Evolutionary conservation across 2,113 vertebrate genomes (phyloP).

Genomic region (Saguinus imperator): DNA sequence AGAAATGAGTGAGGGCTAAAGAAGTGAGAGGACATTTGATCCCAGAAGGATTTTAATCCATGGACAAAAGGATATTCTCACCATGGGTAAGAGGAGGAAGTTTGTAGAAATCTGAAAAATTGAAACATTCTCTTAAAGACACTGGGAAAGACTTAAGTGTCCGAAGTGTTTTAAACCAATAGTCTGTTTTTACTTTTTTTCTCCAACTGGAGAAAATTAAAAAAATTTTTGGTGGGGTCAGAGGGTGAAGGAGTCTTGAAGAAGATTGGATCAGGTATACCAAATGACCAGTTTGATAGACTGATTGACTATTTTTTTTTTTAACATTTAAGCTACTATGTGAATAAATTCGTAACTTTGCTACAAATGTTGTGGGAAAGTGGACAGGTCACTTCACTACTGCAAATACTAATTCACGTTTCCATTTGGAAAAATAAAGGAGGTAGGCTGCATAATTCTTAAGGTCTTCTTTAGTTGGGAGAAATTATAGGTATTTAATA

Average conservation of each 20-base stretch:
- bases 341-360: neutral
- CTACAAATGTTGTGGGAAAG: neutral
- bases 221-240: neutral
- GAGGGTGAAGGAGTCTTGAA: neutral
- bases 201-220: neutral
- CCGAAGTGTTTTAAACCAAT: neutral
- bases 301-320: neutral
- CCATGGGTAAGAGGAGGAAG: neutral
- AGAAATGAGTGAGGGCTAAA: neutral
- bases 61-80: neutral
- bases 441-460: neutral
- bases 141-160: neutral
- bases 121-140: neutral
- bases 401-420: neutral
- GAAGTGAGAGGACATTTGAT: neutral
- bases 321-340: neutral
- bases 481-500: neutral
- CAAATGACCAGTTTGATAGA: neutral
- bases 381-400: neutral
- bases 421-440: neutral
- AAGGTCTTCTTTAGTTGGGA: neutral
- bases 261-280: neutral
- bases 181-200: neutral
- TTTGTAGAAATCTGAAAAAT: neutral
- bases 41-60: neutral